phyloP scores from a whole-genome alignment of 2,113 vertebrate genomes.

The Tauraco erythrolophus region DNA sequence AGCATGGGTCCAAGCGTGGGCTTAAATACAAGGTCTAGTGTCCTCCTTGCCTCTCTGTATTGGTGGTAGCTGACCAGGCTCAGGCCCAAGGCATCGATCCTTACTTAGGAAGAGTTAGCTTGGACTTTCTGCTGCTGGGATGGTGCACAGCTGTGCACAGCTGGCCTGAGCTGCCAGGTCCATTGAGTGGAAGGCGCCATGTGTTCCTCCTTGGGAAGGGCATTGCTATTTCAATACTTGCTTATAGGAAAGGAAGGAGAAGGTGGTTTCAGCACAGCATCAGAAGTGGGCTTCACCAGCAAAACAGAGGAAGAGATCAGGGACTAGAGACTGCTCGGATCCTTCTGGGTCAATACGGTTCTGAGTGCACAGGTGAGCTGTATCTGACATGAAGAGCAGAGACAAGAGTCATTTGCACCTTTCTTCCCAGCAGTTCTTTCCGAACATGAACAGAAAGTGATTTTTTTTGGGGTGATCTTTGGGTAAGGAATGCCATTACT shows the following conservation, averaged over 20 bases:
- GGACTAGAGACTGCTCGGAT: background rate
- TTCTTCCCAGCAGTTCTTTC: background rate
- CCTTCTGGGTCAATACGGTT: background rate
- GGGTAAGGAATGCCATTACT: constrained; percentile 48
- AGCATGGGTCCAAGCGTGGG: background rate
- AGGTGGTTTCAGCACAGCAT: background rate
- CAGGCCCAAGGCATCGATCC: background rate
- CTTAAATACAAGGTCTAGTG: background rate
- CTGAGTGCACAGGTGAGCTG: background rate
- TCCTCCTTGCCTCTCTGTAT: background rate
- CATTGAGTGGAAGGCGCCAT: background rate
- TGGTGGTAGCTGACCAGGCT: background rate
- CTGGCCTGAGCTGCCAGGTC: background rate
- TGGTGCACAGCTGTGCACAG: background rate
- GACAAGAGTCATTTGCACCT: background rate
- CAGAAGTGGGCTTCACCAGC: background rate
- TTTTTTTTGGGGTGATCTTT: background rate
- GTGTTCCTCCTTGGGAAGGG: background rate
- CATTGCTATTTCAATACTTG: background rate
- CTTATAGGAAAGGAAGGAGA: background rate
- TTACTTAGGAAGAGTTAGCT: background rate
- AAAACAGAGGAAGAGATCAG: background rate
- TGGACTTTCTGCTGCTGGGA: background rate
- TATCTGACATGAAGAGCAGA: background rate
- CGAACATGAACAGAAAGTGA: background rate